Evolutionary conservation across 2,113 vertebrate species (phyloP), one percentile per base, ranked within the genome.

Genomic region (Oxyruncus cristatus): DNA sequence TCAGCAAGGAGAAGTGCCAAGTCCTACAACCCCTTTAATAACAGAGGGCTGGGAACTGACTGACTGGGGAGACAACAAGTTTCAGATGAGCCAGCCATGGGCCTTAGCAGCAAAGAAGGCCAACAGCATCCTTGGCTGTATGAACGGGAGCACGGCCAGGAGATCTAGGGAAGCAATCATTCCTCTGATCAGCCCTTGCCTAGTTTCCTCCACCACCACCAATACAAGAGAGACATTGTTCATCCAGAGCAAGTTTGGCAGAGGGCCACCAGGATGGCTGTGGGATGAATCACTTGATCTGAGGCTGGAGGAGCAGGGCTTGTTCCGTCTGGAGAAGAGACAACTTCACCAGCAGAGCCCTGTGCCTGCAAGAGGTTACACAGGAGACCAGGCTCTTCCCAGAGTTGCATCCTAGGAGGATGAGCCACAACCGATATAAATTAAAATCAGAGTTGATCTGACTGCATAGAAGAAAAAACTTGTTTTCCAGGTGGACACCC

Each of bases 81-180:
- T 56, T 28, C 65, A 10, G 3, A 35, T 0, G 6, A 84, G 41
- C 10, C 46, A 84, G 2, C 3, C 33, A 4, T 0, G 4, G 16
- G 50, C 53, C 49, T 32, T 3, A 14, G 46, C 39, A 88, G 70
- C 21, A 41, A 47, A 65, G 46, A 11, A 74, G 28, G 14, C 41
- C 37, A 87, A 49, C 59, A 52, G 24, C 32, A 62, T 13, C 44
- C 63, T 28, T 53, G 44, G 24, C 46, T 41, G 2, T 6, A 23
- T 2, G 35, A 77, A 13, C 32, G 81, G 28, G 2, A 53, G 46
- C 4, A 6, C 4, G 22, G 28, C 20, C 62, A 41, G 56, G 28
- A 76, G 16, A 46, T 15, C 26, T 2, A 35, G 32, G 1, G 4
- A 47, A 73, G 30, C 4, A 52, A 56, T 30, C 27, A 13, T 1